Base-by-base conservation (phyloP, 2,888 invertebrate genomes). In the Meganola albula region DNA sequence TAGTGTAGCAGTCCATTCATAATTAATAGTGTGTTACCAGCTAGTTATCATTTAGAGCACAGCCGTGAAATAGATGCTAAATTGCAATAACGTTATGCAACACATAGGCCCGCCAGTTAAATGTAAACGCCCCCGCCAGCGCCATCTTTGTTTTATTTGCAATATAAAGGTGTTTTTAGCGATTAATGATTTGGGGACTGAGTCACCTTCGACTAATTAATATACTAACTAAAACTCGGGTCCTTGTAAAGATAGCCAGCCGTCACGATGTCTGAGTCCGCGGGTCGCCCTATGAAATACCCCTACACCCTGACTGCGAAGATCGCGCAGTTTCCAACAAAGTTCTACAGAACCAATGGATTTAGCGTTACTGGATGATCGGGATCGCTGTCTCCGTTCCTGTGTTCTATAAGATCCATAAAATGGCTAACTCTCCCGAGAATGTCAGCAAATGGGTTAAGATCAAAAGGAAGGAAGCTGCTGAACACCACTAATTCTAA, bases 361-460 rank as follows among this genome's bases (percentile, higher is more conserved):
- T 16, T 16, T 16, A 6, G 16, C 4, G 6, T 4, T 5, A 16
- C 16, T 16, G 16, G 16, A 6, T 16, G 16, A 16, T 16, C 6
- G 6, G 16, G 16, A 16, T 16, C 16, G 16, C 16, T 6, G 16
- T 16, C 6, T 16, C 16, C 6, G 6, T 6, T 6, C 16, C 16
- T 5, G 16, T 16, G 4, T 16, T 16, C 16, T 16, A 16, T 6
- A 16, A 16, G 6, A 16, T 16, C 6, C 16, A 16, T 6, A 16
- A 16, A 6, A 4, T 16, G 6, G 16, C 16, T 16, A 16, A 16
- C 16, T 16, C 16, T 6, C 16, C 16, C 25, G 95, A 72, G 55
- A 95, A 95, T 70, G 89, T 92, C 26, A 89, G 89, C 44, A 92
- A 91, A 60, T 94, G 16, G 13, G 12, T 12, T 25, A 12, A 25